A percentile compares a stretch with the other conserved stretches of the same genome.
Evolutionary conservation across 2,113 vertebrate genomes (phyloP).

Genomic region (Notiomystis cincta): DNA sequence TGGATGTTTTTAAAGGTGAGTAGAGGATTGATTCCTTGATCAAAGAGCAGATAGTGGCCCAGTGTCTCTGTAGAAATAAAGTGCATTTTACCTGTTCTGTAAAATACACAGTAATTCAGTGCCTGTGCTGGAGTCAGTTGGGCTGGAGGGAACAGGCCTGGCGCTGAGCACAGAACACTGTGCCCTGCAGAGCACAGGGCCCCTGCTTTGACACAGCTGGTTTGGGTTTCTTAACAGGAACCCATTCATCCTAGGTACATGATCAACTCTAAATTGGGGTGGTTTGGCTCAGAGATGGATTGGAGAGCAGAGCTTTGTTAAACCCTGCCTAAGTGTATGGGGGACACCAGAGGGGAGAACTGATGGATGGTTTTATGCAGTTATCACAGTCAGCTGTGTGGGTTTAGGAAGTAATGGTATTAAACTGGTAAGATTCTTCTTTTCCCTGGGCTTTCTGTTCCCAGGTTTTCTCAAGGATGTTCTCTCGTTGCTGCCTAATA

Average conservation of each 20-base stretch:
- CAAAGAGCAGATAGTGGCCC: neutral
- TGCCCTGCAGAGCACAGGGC: neutral
- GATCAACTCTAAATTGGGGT: neutral
- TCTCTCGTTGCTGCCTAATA: neutral
- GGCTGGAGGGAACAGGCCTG: neutral
- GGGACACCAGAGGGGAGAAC: neutral
- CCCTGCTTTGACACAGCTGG: neutral
- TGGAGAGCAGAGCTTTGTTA: neutral
- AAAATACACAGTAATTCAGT: neutral
- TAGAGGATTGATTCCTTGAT: neutral
- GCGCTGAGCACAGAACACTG: fast-evolving
- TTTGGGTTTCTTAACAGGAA: neutral
- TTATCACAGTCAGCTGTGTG: neutral
- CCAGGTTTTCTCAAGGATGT: neutral
- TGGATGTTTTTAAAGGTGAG: neutral
- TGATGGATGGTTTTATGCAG: neutral
- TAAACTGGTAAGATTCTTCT: neutral
- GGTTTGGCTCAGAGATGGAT: neutral
- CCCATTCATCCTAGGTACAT: fast-evolving
- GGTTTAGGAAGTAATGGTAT: neutral
- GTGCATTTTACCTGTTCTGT: neutral
- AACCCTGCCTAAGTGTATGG: fast-evolving
- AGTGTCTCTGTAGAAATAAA: neutral
- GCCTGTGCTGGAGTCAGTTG: neutral
- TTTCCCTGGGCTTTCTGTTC: neutral